phyloP scores from a whole-genome alignment of 2,797 vertebrate species.

The Remorina albescens region DNA sequence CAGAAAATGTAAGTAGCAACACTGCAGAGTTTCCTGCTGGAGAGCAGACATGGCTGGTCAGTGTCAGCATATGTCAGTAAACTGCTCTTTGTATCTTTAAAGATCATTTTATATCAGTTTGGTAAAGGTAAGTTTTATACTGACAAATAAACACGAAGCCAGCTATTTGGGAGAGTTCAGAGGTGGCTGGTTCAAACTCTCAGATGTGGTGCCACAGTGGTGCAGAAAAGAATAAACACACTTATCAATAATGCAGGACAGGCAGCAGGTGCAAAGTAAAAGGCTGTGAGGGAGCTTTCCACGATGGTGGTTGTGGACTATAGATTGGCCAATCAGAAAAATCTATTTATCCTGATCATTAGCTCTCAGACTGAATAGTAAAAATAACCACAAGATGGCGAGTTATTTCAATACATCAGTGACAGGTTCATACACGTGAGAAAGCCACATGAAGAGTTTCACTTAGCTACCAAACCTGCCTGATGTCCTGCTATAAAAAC shows the following conservation, averaged over 20 bases:
- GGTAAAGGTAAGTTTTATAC: not conserved
- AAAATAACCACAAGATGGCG: not conserved
- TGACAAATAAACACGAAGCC: not conserved
- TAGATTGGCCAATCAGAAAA: not conserved
- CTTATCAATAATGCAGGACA: slow-evolving; percentile 45
- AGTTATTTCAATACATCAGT: not conserved
- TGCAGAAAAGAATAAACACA: slow-evolving; percentile 10
- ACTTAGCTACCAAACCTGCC: not conserved
- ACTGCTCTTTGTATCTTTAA: not conserved
- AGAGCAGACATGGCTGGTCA: not conserved
- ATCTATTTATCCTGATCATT: slow-evolving; percentile 2
- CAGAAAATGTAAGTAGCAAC: not conserved
- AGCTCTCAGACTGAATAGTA: not conserved
- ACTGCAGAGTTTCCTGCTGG: slow-evolving; percentile 5
- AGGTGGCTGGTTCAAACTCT: not conserved
- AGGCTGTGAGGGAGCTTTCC: not conserved
- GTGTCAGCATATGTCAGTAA: not conserved
- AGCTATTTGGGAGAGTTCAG: not conserved
- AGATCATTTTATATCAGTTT: not conserved
- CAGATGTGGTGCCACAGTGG: not conserved
- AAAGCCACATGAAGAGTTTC: not conserved
- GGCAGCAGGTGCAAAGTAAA: slow-evolving; percentile 51
- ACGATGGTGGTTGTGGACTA: not conserved
- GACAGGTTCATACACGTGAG: not conserved
- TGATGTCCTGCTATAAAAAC: not conserved